phyloP scores from a whole-genome alignment of 2,888 invertebrate species.

The Eretmocerus hayati region DNA sequence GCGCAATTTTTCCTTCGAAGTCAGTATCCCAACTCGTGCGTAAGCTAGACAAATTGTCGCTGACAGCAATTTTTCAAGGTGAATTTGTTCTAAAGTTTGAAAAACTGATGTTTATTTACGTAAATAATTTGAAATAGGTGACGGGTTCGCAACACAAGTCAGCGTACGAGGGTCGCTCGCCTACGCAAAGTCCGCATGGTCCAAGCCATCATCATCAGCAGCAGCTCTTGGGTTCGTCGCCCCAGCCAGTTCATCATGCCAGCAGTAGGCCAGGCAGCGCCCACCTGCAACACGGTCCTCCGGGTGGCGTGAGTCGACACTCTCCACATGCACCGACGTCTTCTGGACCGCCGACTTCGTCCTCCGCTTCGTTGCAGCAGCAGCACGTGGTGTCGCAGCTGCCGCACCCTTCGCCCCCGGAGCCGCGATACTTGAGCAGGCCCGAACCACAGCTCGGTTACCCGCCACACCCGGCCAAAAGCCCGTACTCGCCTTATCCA shows the following conservation, averaged over 20 bases:
- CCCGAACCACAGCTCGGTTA: slow-evolving; percentile 32
- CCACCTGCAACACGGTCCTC: slow-evolving; percentile 9
- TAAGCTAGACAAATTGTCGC: too few relatives aligned
- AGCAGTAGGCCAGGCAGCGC: slow-evolving; percentile 19
- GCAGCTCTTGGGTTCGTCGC: slow-evolving; percentile 33
- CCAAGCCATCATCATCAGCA: slow-evolving; percentile 47
- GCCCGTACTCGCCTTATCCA: slow-evolving; percentile 47
- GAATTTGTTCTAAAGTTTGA: neutral
- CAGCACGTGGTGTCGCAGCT: slow-evolving; percentile 30
- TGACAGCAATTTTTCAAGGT: too few relatives aligned
- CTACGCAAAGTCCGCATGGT: slow-evolving; percentile 47
- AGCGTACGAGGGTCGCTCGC: slow-evolving; percentile 43
- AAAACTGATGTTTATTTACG: slow-evolving; percentile 2
- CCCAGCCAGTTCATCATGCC: slow-evolving; percentile 39
- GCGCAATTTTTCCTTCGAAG: too few relatives aligned
- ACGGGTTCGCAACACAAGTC: slow-evolving; percentile 36
- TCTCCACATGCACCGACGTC: slow-evolving; percentile 17
- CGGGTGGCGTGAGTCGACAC: slow-evolving; percentile 11
- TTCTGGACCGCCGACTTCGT: neutral
- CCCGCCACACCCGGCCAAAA: slow-evolving; percentile 42
- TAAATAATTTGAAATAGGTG: too few relatives aligned
- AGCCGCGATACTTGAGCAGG: slow-evolving; percentile 41
- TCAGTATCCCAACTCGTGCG: too few relatives aligned
- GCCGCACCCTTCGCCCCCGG: slow-evolving; percentile 42
- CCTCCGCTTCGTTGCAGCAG: slow-evolving; percentile 31